phyloP scores from a whole-genome alignment of 2,797 vertebrate genomes.

The Chiloscyllium punctatum region DNA sequence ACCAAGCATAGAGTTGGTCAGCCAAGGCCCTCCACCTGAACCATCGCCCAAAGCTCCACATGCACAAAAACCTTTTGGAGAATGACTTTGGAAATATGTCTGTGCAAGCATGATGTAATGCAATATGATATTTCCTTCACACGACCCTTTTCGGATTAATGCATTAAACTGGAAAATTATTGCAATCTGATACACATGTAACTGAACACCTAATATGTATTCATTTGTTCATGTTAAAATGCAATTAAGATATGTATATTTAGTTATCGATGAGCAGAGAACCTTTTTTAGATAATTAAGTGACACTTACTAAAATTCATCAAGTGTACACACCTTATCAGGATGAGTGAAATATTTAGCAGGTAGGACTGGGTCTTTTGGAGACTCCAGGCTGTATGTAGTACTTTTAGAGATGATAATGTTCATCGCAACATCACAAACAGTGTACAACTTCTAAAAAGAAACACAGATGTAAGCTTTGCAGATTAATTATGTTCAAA shows the following conservation, averaged over 20 bases:
- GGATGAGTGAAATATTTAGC: constrained; percentile 91
- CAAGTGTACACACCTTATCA: constrained; percentile 74
- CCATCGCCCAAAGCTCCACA: not conserved
- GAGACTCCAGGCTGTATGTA: constrained; percentile 96
- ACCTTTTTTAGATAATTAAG: not conserved
- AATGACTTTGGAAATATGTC: not conserved
- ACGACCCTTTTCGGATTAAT: no score
- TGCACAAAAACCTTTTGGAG: not conserved
- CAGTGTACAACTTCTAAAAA: constrained; percentile 90
- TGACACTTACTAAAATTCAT: not conserved
- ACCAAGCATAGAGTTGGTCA: not conserved
- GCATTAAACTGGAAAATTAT: not conserved
- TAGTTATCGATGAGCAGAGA: no score
- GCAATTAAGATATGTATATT: not conserved
- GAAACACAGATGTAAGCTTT: not conserved
- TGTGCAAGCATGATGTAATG: not conserved
- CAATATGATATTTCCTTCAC: not conserved
- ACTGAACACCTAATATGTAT: not conserved
- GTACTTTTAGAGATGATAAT: constrained; percentile 98
- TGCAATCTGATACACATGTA: not conserved
- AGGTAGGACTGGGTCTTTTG: constrained; percentile 93
- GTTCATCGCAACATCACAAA: constrained; percentile 97
- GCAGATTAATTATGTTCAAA: not conserved
- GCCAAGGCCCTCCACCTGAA: not conserved
- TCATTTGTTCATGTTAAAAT: not conserved